These are phyloP conservation scores for Chitala chitala DNA, from an alignment of 2,113 vertebrate genomes.

Conservation along the genomic window DNA sequence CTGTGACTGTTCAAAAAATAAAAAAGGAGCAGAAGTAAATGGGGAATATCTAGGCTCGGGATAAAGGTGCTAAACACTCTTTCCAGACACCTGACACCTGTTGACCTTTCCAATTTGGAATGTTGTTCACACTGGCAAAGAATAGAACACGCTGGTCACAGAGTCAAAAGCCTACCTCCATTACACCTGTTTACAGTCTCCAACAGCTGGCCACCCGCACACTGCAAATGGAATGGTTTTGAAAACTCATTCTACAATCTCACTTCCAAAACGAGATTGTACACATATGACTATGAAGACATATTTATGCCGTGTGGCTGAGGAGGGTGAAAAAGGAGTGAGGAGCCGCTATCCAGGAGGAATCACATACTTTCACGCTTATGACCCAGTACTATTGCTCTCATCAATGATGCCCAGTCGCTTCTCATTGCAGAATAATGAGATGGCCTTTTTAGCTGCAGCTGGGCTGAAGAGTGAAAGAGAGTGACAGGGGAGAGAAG, in stretches of 20 bases:
- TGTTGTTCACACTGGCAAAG: conserved; percentile 44
- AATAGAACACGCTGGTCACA: conserved; percentile 27
- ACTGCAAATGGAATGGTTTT: conserved; percentile 1
- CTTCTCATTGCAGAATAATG: background rate
- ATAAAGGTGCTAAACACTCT: conserved; percentile 24
- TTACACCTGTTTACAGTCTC: conserved; percentile 21
- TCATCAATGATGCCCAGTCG: background rate
- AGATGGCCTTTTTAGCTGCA: background rate
- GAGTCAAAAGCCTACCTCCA: conserved; percentile 23
- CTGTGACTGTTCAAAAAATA: background rate
- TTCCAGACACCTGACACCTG: conserved; percentile 43
- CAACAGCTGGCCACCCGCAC: background rate
- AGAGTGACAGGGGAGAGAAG: background rate
- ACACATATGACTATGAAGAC: conserved; percentile 8
- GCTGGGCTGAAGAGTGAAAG: background rate
- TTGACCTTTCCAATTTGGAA: conserved; percentile 45
- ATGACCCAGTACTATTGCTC: background rate
- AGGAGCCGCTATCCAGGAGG: background rate
- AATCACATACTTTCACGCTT: background rate
- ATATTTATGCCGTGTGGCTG: background rate
- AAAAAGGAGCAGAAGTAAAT: conserved; percentile 31
- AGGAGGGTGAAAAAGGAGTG: background rate
- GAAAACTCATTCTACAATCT: conserved; percentile 9
- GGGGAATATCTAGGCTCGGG: background rate
- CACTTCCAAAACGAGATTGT: conserved; percentile 8